Conservation (phyloP, 1,140 invertebrate species). For the Littorina saxatilis region DNA sequence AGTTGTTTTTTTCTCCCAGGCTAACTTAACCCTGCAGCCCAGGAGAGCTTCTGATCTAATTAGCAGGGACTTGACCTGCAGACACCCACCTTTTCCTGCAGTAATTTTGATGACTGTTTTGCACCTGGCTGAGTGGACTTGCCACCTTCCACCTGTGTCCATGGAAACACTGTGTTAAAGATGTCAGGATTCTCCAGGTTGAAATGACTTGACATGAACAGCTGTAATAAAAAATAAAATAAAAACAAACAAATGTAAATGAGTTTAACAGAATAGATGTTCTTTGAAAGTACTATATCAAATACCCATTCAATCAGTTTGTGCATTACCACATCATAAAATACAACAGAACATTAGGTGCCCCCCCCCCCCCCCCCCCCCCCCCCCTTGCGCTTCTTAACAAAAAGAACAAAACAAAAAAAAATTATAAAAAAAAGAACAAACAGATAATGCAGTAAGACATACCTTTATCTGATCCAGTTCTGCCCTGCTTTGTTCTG, state of each 20-base stretch:
- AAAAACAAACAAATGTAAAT: too few species aligned
- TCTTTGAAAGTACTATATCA: too few species aligned
- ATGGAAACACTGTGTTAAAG: conserved; percentile 91
- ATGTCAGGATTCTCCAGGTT: conserved; percentile 88
- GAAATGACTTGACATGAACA: conserved; percentile 91
- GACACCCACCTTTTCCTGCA: conserved; percentile 81
- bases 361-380: too few species aligned
- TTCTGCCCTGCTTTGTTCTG: conserved; percentile 76
- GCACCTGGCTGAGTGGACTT: conserved; percentile 43
- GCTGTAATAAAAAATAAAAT: conserved; percentile 70
- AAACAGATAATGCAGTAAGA: neutral
- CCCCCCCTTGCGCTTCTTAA: neutral
- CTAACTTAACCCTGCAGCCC: too few species aligned
- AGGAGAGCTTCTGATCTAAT: too few species aligned
- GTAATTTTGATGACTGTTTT: conserved; percentile 77
- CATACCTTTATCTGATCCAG: conserved; percentile 81
- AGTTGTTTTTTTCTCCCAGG: too few species aligned
- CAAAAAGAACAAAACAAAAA: neutral
- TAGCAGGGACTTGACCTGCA: too few species aligned
- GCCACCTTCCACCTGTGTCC: conserved; percentile 71
- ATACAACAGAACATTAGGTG: too few species aligned
- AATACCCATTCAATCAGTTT: too few species aligned
- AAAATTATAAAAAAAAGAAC: neutral
- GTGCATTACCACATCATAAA: too few species aligned
- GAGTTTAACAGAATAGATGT: too few species aligned